Conservation (phyloP, 2,113 vertebrate genomes). For the Tiliqua scincoides region DNA sequence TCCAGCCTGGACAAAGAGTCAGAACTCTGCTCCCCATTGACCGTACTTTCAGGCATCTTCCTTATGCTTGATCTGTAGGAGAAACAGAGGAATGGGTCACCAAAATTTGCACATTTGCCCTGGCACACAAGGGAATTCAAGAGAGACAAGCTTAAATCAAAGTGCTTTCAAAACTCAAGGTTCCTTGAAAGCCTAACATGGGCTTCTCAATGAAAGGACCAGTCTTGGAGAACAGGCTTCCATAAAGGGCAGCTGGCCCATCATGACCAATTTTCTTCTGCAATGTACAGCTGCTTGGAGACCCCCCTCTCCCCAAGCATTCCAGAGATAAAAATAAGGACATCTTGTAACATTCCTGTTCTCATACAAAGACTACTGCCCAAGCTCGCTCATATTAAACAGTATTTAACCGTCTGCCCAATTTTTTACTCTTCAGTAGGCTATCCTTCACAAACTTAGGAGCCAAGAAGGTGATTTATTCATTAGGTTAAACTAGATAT, state of each 20-base stretch:
- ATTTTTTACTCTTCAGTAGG: no score
- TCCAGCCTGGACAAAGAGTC: slow-evolving; percentile 10
- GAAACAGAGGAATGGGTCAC: background rate
- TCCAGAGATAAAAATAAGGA: no score
- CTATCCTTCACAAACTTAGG: no score
- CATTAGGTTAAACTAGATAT: no score
- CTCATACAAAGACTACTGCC: no score
- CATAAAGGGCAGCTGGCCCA: no score
- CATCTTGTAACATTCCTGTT: no score
- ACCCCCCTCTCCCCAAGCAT: no score
- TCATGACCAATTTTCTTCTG: background rate
- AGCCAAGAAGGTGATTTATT: no score
- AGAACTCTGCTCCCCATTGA: slow-evolving; percentile 58
- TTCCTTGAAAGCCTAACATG: background rate
- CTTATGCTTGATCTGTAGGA: slow-evolving; percentile 47
- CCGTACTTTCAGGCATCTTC: slow-evolving; percentile 19
- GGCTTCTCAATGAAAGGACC: background rate
- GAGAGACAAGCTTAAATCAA: background rate
- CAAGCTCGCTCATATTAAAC: no score
- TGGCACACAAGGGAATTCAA: no score
- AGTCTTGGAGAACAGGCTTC: background rate
- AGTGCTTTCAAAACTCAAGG: background rate
- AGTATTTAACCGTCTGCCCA: no score
- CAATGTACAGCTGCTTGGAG: background rate
- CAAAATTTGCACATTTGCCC: background rate